phyloP scores from a whole-genome alignment of 1,140 invertebrate genomes.

The Trachelipus rathkii region DNA sequence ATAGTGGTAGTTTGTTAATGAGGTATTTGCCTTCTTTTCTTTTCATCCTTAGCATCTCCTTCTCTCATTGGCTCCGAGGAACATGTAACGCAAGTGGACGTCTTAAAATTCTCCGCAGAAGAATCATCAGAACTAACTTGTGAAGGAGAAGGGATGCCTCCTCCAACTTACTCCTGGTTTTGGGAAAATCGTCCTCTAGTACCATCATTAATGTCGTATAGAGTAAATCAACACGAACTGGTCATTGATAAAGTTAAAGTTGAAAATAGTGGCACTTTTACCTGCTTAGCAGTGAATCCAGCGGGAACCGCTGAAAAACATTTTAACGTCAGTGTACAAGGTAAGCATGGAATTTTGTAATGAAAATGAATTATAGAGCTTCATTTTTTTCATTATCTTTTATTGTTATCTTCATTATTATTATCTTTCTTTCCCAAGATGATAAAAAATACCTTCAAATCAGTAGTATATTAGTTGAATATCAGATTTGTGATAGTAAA shows the following conservation, averaged over 20 bases:
- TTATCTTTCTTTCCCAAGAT: too few species aligned
- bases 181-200: not conserved
- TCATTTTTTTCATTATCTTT: too few species aligned
- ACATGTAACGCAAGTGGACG: constrained; percentile 1
- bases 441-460: too few species aligned
- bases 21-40: too few species aligned
- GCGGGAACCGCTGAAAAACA: constrained; percentile 20
- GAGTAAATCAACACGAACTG: not conserved
- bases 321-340: constrained; percentile 8
- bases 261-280: constrained; percentile 33
- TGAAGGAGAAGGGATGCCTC: not conserved
- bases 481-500: too few species aligned
- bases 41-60: not conserved
- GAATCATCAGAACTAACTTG: not conserved
- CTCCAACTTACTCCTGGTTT: not conserved
- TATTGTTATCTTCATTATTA: too few species aligned
- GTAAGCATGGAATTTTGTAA: not conserved
- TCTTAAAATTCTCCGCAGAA: not conserved
- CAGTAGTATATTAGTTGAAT: too few species aligned
- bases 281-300: constrained; percentile 40
- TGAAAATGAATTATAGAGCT: too few species aligned
- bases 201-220: not conserved
- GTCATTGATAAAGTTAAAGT: not conserved
- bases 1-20: too few species aligned
- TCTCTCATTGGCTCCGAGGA: not conserved